Evolutionary conservation across 2,797 vertebrate species (phyloP).

Genomic region (Sebastes cheni): DNA sequence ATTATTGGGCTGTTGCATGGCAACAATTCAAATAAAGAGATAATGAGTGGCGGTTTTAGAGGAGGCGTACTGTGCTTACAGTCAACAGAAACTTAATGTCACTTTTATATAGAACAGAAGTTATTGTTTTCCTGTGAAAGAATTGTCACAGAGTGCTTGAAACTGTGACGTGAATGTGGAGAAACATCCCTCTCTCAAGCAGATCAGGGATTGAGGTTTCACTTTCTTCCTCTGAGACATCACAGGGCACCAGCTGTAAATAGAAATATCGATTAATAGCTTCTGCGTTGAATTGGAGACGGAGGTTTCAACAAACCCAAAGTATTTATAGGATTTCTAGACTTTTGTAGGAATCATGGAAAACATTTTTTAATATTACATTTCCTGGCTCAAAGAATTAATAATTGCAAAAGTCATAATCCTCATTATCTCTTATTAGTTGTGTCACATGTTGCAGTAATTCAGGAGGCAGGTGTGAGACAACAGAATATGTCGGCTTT

Average conservation of each 20-base stretch:
- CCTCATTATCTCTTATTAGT: background rate
- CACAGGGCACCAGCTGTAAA: conserved; percentile 65
- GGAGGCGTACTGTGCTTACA: conserved; percentile 18
- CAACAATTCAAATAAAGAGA: conserved; percentile 55
- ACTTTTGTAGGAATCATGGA: background rate
- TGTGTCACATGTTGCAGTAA: conserved; percentile 7
- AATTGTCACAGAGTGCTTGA: background rate
- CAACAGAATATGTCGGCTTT: background rate
- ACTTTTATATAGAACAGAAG: conserved; percentile 23
- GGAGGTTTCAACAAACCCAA: conserved; percentile 45
- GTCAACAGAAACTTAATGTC: conserved; percentile 33
- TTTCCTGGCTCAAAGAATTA: background rate
- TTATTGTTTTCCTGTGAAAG: conserved; percentile 9
- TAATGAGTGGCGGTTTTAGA: conserved; percentile 42
- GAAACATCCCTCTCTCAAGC: conserved; percentile 9
- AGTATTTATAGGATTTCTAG: conserved; percentile 61
- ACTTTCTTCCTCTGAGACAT: conserved; percentile 64
- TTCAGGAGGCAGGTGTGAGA: background rate
- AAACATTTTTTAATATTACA: background rate
- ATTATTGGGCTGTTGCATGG: conserved; percentile 60
- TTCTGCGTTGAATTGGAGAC: conserved; percentile 59
- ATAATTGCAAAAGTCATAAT: conserved; percentile 20
- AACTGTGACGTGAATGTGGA: conserved; percentile 19
- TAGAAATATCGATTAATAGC: conserved; percentile 75
- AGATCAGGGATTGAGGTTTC: conserved; percentile 53